Evolutionary conservation across 2,113 vertebrate genomes (phyloP).

Genomic region (Neodontobutis hainanensis): DNA sequence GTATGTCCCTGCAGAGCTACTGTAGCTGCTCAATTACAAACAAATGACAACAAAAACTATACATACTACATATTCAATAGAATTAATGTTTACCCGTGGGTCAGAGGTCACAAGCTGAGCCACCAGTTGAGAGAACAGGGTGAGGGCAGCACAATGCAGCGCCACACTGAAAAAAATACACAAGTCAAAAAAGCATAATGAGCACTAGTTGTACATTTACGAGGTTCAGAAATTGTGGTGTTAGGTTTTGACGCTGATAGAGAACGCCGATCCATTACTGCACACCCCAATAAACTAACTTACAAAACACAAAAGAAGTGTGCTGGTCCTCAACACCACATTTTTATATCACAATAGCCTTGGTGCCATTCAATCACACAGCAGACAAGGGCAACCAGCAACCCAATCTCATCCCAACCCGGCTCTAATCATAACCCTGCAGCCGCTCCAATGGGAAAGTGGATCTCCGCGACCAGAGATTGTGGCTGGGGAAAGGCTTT

Average conservation of each 20-base stretch:
- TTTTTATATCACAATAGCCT: conserved; percentile 53
- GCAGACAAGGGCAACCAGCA: conserved; percentile 54
- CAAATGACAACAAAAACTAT: neutral
- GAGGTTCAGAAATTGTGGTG: neutral
- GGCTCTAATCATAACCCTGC: conserved; percentile 68
- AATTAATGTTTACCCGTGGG: conserved; percentile 48
- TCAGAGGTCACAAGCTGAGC: conserved; percentile 68
- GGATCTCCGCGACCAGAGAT: conserved; percentile 55
- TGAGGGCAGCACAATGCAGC: conserved; percentile 85
- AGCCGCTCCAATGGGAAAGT: conserved; percentile 60
- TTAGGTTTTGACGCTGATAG: neutral
- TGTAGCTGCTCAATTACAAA: neutral
- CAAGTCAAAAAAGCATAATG: neutral
- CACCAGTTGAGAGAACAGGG: conserved; percentile 84
- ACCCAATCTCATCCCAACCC: conserved; percentile 57
- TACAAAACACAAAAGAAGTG: conserved; percentile 66
- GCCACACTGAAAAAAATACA: conserved; percentile 81
- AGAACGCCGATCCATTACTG: neutral
- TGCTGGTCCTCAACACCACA: conserved; percentile 56
- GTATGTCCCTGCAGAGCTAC: neutral
- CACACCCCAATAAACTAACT: conserved; percentile 42
- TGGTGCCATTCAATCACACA: conserved; percentile 59
- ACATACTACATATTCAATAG: neutral
- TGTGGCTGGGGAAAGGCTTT: conserved; percentile 63
- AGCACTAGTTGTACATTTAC: too few relatives aligned